Percentiles rank a stretch among this genome's conserved stretches.
Evolutionary conservation across 2,888 invertebrate species (phyloP).

Genomic region (Acleris sparsana): DNA sequence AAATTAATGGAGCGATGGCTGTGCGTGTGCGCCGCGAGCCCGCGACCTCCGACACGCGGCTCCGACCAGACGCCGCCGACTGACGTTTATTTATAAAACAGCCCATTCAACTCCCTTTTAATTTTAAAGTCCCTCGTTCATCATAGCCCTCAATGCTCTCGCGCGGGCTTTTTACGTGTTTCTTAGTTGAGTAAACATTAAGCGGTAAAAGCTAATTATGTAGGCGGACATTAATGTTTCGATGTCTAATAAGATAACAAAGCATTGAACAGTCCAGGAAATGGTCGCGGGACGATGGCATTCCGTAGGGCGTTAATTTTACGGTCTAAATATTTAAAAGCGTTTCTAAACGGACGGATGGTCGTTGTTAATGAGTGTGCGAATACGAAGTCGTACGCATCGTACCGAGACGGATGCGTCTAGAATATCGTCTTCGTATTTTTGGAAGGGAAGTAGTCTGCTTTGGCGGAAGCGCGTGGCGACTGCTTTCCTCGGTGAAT

Average conservation of each 20-base stretch:
- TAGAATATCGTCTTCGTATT: conserved; percentile 66
- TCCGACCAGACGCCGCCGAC: conserved; percentile 50
- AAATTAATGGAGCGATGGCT: conserved; percentile 39
- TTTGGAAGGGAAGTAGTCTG: conserved; percentile 67
- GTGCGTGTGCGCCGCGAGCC: conserved; percentile 55
- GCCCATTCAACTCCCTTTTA: conserved; percentile 63
- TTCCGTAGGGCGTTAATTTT: conserved; percentile 48
- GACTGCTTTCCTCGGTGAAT: conserved; percentile 70
- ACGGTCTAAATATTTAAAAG: conserved; percentile 44
- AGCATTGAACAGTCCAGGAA: conserved; percentile 10
- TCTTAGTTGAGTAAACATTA: conserved; percentile 11
- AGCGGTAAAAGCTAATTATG: conserved; percentile 16
- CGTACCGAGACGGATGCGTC: conserved; percentile 64
- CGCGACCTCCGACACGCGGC: conserved; percentile 51
- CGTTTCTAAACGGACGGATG: conserved; percentile 43
- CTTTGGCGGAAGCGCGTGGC: conserved; percentile 64
- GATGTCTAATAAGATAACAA: conserved; percentile 15
- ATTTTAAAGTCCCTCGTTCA: conserved; percentile 42
- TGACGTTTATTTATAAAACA: conserved; percentile 68
- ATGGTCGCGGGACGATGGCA: conserved; percentile 37
- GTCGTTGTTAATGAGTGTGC: conserved; percentile 55
- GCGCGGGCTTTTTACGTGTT: conserved; percentile 11
- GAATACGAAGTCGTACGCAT: conserved; percentile 57
- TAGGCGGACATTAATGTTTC: conserved; percentile 6
- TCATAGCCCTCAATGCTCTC: conserved; percentile 18